These are phyloP conservation scores for Trachurus trachurus DNA, from an alignment of 2,797 vertebrate species.

Conservation along the genomic window DNA sequence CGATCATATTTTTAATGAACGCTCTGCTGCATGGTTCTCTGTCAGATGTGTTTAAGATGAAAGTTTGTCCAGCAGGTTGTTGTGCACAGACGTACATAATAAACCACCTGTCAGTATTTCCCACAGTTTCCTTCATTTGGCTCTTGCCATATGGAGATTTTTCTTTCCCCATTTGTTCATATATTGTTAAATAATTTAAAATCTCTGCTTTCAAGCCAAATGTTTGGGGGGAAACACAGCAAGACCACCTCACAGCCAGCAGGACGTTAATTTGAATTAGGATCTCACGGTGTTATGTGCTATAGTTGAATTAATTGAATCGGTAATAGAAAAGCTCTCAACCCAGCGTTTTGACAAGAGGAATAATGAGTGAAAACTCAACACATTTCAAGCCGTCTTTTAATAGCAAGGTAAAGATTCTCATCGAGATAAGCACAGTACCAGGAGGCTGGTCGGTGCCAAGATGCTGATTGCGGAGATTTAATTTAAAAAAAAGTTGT, in stretches of 20 bases:
- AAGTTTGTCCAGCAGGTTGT: conserved; percentile 2
- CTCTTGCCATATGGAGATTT: conserved; percentile 4
- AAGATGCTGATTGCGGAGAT: conserved; percentile 43
- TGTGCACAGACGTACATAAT: background rate
- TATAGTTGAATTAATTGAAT: conserved; percentile 38
- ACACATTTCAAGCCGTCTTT: conserved; percentile 19
- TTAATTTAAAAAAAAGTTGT: conserved; percentile 34
- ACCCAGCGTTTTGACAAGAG: conserved; percentile 28
- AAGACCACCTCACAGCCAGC: background rate
- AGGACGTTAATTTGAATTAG: conserved; percentile 8
- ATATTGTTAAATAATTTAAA: background rate
- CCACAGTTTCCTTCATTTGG: background rate
- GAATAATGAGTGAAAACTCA: conserved; percentile 38
- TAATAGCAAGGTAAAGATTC: conserved; percentile 46
- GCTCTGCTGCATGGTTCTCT: background rate
- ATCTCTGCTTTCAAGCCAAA: background rate
- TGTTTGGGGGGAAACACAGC: background rate
- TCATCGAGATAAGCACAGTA: conserved; percentile 29
- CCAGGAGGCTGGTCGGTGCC: conserved; percentile 7
- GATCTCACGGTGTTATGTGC: conserved; percentile 7
- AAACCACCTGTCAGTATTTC: background rate
- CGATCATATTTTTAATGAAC: background rate
- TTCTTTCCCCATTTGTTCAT: conserved; percentile 2
- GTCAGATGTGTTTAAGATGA: conserved; percentile 13
- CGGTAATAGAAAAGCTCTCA: conserved; percentile 44